Base-by-base conservation (phyloP, 2,888 invertebrate genomes). In the Hypena proboscidalis region DNA sequence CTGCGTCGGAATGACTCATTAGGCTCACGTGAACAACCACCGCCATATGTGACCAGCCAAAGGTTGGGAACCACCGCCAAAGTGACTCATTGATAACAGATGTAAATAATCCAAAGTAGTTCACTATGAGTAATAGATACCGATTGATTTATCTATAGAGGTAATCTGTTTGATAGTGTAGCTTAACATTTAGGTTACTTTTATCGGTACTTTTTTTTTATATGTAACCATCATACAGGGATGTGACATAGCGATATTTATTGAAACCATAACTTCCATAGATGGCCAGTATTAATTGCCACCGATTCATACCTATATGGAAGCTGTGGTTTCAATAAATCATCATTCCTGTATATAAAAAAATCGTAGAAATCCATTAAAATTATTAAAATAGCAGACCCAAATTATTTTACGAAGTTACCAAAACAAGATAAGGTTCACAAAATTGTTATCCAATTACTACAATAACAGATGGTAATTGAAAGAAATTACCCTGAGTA, bases 31-130 rank as follows among this genome's bases (percentile, higher is more conserved):
- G 56, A 58, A 45, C 27, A 25, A 49, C 43, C 46, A 19, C 44
- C 43, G 58, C 69, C 70, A 66, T 68, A 64, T 68, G 68, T 65
- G 68, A 58, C 70, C 52, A 35, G 51, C 46, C 55, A 59, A 66
- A 68, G 69, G 69, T 66, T 61, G 68, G 69, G 69, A 66, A 59
- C 64, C 66, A 66, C 69, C 70, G 48, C 23, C n/a, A 37, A n/a
- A 26, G 32, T 69, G 69, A 70, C 57, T 70, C 69, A 67, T 25
- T 64, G 60, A 64, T 64, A 64, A 49, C 54, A 50, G 22, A 44
- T 48, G 43, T 65, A 52, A 58, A 48, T 52, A 58, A 14, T 40
- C 39, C 30, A 53, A 66, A 48, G 58, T 53, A 50, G 39, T 35
- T 22, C 43, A 39, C 29, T 25, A 35, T 67, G 59, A 63, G 44